A percentile compares a stretch with the other conserved stretches of the same genome.
Conservation (phyloP, 2,113 vertebrate genomes). For the Centropus bengalensis region DNA sequence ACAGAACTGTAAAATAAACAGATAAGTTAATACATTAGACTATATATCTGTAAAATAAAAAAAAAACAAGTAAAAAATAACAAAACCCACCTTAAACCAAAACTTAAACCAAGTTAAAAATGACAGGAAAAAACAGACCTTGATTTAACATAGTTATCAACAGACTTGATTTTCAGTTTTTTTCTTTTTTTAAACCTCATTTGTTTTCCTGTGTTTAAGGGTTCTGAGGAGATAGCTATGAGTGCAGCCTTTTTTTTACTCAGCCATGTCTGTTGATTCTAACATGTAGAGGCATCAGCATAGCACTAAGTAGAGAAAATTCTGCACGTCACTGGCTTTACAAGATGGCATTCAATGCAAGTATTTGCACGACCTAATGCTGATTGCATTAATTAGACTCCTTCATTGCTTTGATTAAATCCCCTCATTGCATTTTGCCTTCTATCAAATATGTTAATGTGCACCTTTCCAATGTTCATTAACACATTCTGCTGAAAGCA, state of each 20-base stretch:
- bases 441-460: constrained; percentile 79
- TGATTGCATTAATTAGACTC: constrained; percentile 84
- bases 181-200: not conserved
- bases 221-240: not conserved
- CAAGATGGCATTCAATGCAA: constrained; percentile 87
- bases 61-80: not conserved
- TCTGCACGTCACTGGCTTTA: constrained; percentile 77
- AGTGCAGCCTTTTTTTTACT: not conserved
- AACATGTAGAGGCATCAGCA: not conserved
- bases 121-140: not conserved
- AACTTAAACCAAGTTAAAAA: not conserved
- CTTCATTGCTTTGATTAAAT: constrained; percentile 81
- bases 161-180: not conserved
- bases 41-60: not conserved
- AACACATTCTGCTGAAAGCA: constrained; percentile 72
- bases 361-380: constrained; percentile 82
- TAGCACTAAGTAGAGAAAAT: constrained; percentile 40
- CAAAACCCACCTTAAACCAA: not conserved
- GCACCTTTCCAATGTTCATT: constrained; percentile 74
- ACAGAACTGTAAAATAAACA: not conserved
- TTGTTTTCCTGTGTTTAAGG: not conserved
- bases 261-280: constrained; percentile 38
- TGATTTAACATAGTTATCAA: not conserved
- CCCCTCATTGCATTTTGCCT: constrained; percentile 78
- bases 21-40: not conserved